A percentile compares a stretch with the other conserved stretches of the same genome.
Evolutionary conservation across 2,888 invertebrate species (phyloP).

Genomic region (Clitarchus hookeri): DNA sequence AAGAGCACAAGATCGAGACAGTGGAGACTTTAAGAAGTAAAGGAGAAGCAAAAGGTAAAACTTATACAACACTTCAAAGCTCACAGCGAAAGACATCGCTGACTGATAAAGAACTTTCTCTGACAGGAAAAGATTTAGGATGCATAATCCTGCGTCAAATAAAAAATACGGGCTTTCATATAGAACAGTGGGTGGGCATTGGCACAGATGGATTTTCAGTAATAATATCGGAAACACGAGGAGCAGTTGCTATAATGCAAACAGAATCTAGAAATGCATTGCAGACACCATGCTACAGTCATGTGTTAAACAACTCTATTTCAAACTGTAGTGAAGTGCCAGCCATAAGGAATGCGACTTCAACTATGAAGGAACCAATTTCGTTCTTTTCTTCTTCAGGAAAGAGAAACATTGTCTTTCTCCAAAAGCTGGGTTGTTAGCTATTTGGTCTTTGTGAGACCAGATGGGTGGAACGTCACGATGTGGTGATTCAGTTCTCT

Average conservation of each 20-base stretch:
- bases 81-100: background rate
- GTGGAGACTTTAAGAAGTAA: background rate
- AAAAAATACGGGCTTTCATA: background rate
- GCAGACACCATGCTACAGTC: background rate
- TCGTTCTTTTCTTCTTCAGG: too few species aligned
- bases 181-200: slow-evolving; percentile 43
- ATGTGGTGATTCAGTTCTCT: too few species aligned
- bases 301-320: background rate
- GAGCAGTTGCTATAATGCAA: background rate
- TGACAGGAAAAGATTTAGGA: slow-evolving; percentile 26
- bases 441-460: background rate
- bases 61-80: background rate
- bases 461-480: background rate
- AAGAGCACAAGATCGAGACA: background rate
- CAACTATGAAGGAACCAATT: too few species aligned
- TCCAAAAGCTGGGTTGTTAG: background rate
- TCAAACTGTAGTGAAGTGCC: background rate
- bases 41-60: background rate
- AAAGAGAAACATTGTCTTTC: background rate
- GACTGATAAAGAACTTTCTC: slow-evolving; percentile 15
- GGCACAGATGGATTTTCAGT: slow-evolving; percentile 48
- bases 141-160: background rate
- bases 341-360: too few species aligned
- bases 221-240: slow-evolving; percentile 45
- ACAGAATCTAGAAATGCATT: background rate